Evolutionary conservation across 2,113 vertebrate species (phyloP).

Genomic region (Alectura lathami): DNA sequence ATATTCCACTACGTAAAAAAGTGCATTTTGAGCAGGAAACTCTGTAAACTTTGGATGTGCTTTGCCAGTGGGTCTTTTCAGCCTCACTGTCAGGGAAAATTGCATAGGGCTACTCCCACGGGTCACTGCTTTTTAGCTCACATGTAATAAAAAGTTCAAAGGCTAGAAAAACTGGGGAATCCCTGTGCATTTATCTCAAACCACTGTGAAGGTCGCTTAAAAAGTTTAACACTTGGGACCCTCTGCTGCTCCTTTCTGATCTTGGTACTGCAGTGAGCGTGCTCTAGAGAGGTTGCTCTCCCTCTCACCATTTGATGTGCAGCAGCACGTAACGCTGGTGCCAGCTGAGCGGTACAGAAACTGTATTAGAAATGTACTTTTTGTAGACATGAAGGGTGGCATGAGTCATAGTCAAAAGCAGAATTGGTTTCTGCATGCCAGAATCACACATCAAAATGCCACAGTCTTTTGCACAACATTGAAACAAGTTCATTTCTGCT

Average conservation of each 20-base stretch:
- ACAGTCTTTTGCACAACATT: background rate
- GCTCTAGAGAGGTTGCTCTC: background rate
- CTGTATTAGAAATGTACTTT: background rate
- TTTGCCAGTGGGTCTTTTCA: background rate
- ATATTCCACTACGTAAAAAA: background rate
- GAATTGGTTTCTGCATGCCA: background rate
- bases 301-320: background rate
- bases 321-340: background rate
- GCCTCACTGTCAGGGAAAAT: background rate
- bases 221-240: background rate
- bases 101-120: background rate
- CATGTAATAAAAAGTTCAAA: background rate
- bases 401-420: background rate
- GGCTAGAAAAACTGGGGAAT: background rate
- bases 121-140: background rate
- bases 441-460: background rate
- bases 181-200: background rate
- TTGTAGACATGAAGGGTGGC: background rate
- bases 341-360: background rate
- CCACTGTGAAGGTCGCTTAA: background rate
- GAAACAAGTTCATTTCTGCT: background rate
- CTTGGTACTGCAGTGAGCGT: rapidly evolving
- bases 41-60: background rate
- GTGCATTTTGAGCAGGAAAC: background rate
- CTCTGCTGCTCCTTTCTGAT: background rate